phyloP scores from a whole-genome alignment of 2,113 vertebrate species.

The Gallinago jamesoni region DNA sequence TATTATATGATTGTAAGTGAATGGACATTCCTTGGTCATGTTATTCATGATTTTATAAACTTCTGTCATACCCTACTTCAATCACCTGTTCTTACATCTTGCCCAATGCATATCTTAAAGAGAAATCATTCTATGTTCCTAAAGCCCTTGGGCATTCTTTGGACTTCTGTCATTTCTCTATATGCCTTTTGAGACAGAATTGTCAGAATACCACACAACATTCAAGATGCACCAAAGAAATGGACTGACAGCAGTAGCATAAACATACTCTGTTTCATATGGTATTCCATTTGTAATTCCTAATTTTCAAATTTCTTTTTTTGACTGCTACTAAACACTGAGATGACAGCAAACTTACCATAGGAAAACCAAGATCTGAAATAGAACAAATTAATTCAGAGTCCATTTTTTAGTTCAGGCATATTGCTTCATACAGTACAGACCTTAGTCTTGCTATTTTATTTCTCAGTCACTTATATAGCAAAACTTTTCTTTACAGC shows the following conservation, averaged over 20 bases:
- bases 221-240: neutral
- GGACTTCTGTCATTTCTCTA: neutral
- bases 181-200: neutral
- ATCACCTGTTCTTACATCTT: neutral
- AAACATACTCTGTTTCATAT: neutral
- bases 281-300: neutral
- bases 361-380: neutral
- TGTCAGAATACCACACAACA: neutral
- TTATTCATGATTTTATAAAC: neutral
- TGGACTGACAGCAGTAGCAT: neutral
- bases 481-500: neutral
- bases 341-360: neutral
- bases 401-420: neutral
- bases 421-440: neutral
- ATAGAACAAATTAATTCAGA: neutral
- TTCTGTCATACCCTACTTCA: neutral
- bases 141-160: neutral
- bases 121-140: neutral
- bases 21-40: neutral
- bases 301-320: neutral
- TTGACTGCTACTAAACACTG: neutral
- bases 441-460: neutral
- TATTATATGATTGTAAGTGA: neutral
- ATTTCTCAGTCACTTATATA: neutral
- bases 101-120: neutral